These are phyloP conservation scores for Lerema accius DNA, from an alignment of 1,140 invertebrate genomes.

Conservation along the genomic window DNA sequence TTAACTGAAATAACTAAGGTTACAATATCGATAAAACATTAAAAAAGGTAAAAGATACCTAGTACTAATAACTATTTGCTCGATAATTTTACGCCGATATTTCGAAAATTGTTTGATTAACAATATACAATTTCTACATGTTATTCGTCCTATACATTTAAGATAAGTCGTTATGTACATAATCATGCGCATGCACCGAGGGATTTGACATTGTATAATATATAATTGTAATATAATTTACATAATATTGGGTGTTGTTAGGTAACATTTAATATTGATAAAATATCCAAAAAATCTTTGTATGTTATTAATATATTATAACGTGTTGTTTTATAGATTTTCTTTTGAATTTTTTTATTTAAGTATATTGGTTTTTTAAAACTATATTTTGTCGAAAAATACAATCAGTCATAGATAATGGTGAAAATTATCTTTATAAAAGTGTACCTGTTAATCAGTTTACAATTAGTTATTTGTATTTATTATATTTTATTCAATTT, in stretches of 20 bases:
- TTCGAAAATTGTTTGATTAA: too few species aligned
- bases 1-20: too few species aligned
- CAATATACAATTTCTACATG: slow-evolving; percentile 2
- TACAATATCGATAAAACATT: slow-evolving; percentile 9
- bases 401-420: too few species aligned
- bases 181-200: slow-evolving; percentile 56
- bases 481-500: slow-evolving; percentile 10
- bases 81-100: too few species aligned
- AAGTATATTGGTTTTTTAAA: too few species aligned
- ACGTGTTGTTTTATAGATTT: too few species aligned
- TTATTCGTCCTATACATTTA: not conserved
- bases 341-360: too few species aligned
- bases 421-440: not conserved
- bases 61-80: too few species aligned
- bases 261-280: not conserved
- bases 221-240: slow-evolving; percentile 22
- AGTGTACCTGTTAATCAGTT: slow-evolving; percentile 10
- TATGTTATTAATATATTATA: too few species aligned
- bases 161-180: slow-evolving; percentile 40
- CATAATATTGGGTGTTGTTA: not conserved
- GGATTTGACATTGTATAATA: slow-evolving; percentile 64
- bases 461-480: slow-evolving; percentile 37
- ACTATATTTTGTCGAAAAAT: too few species aligned
- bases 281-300: slow-evolving; percentile 10
- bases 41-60: too few species aligned